Percentiles rank a stretch among this genome's conserved stretches.
phyloP scores from a whole-genome alignment of 2,797 vertebrate species.

The Amazonetta brasiliensis region DNA sequence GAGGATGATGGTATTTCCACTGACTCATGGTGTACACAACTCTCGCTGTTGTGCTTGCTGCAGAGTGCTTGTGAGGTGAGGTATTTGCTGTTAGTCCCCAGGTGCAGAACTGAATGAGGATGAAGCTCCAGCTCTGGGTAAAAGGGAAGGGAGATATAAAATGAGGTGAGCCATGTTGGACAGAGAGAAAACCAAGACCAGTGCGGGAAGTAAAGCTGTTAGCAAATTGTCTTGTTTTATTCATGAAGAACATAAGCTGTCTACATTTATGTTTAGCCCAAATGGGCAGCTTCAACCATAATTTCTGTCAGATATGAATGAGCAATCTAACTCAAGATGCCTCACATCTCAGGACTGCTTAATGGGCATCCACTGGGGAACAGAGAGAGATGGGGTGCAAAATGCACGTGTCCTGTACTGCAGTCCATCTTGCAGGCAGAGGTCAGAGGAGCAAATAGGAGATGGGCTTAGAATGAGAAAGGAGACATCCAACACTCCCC shows the following conservation, averaged over 20 bases:
- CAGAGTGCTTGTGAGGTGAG: not conserved
- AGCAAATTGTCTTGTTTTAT: not conserved
- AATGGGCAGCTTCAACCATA: not conserved
- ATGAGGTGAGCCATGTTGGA: not conserved
- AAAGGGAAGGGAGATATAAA: not conserved
- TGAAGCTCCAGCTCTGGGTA: not conserved
- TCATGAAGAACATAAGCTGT: not conserved
- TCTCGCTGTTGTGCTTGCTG: not conserved
- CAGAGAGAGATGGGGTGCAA: not conserved
- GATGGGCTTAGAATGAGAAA: not conserved
- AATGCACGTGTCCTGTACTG: accelerated
- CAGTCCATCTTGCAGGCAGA: not conserved
- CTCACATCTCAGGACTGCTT: not conserved
- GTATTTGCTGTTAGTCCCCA: not conserved
- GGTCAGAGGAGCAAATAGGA: not conserved
- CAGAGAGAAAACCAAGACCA: not conserved
- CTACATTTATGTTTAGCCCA: not conserved
- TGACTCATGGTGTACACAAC: not conserved
- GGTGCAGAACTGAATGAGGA: not conserved
- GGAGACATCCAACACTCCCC: not conserved
- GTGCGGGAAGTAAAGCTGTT: not conserved
- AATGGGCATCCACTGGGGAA: not conserved
- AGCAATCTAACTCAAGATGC: not conserved
- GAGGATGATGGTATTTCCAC: not conserved
- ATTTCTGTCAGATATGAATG: not conserved